Evolutionary conservation across 2,888 invertebrate species (phyloP).

Genomic region (Notodonta dromedarius): DNA sequence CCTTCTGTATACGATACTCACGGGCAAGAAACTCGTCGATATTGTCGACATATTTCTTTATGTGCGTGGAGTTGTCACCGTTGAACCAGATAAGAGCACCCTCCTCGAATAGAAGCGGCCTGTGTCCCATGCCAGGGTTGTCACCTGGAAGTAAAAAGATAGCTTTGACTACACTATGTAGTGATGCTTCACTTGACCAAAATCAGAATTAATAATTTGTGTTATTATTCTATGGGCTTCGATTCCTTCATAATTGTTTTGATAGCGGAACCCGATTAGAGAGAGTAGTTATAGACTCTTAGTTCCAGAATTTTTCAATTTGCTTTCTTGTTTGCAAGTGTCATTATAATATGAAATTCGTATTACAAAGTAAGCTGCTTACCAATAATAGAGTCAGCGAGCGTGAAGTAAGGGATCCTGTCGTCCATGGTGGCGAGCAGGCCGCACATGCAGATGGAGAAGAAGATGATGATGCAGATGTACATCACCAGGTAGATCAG

Average conservation of each 20-base stretch:
- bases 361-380: conserved; percentile 21
- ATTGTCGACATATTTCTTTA: conserved; percentile 83
- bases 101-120: conserved; percentile 85
- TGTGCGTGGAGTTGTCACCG: conserved; percentile 78
- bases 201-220: too few species aligned
- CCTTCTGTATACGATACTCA: conserved; percentile 64
- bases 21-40: conserved; percentile 86
- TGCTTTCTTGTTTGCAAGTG: too few species aligned
- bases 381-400: conserved; percentile 92
- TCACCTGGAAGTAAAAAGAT: conserved; percentile 59
- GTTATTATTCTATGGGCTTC: too few species aligned
- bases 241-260: too few species aligned
- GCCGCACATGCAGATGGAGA: conserved; percentile 95
- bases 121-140: conserved; percentile 87
- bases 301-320: too few species aligned
- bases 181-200: neutral
- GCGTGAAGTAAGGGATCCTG: conserved; percentile 90
- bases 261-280: too few species aligned
- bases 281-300: too few species aligned
- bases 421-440: conserved; percentile 90
- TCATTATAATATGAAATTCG: too few species aligned
- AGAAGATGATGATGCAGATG: conserved; percentile 92
- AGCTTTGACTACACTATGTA: neutral
- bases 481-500: conserved; percentile 96
- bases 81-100: conserved; percentile 87